Evolutionary conservation across 2,113 vertebrate species (phyloP).

Genomic region (Tyto alba): DNA sequence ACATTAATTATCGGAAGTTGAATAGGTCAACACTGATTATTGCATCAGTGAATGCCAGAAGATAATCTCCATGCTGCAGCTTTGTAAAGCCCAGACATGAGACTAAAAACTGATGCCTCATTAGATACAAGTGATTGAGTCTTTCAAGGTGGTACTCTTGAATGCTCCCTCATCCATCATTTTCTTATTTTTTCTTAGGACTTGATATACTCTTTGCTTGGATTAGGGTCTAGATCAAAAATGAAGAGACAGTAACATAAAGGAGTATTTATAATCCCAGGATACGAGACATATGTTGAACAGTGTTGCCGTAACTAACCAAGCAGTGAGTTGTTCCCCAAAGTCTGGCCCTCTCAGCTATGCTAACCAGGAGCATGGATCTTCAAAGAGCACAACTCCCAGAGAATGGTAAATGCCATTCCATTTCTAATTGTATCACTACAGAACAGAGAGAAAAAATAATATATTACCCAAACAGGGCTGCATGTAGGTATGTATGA

Average conservation of each 20-base stretch:
- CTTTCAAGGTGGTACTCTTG: not conserved
- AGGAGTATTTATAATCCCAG: not conserved
- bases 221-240: not conserved
- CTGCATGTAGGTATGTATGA: not conserved
- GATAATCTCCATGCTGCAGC: not conserved
- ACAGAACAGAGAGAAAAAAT: not conserved
- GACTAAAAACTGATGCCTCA: not conserved
- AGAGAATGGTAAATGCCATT: not conserved
- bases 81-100: not conserved
- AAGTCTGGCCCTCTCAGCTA: not conserved
- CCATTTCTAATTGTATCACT: not conserved
- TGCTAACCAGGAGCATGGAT: not conserved
- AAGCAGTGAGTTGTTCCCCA: not conserved
- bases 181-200: not conserved
- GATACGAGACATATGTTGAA: fast-evolving
- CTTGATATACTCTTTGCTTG: not conserved
- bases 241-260: not conserved
- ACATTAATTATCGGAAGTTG: not conserved
- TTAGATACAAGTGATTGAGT: not conserved
- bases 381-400: not conserved
- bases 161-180: not conserved
- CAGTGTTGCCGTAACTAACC: not conserved
- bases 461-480: not conserved
- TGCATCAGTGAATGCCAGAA: not conserved
- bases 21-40: not conserved